A percentile compares a stretch with the other conserved stretches of the same genome.
Conservation (phyloP, 2,888 invertebrate species). For the Syritta pipiens region DNA sequence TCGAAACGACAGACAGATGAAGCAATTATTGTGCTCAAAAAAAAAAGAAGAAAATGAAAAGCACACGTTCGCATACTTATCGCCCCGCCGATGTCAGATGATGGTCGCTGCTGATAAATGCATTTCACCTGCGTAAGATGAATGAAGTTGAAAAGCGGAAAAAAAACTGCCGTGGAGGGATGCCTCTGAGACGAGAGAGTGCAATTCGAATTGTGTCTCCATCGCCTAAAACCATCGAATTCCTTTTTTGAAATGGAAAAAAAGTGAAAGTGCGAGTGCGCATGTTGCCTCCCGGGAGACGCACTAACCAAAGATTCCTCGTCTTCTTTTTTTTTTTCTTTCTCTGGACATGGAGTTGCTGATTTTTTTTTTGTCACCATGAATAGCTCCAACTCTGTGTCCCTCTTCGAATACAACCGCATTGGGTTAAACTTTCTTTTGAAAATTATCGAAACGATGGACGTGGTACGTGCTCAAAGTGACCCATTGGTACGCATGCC, state of each 20-base stretch:
- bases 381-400: slow-evolving; percentile 8
- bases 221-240: slow-evolving; percentile 39
- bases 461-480: slow-evolving; percentile 52
- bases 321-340: slow-evolving; percentile 19
- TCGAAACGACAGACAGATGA: neutral
- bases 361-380: neutral
- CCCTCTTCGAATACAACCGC: slow-evolving; percentile 41
- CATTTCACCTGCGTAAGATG: slow-evolving; percentile 55
- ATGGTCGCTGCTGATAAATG: slow-evolving; percentile 38
- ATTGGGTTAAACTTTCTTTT: slow-evolving; percentile 64
- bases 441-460: slow-evolving; percentile 54
- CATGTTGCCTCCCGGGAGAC: slow-evolving; percentile 40
- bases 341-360: slow-evolving; percentile 44
- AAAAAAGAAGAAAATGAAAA: no score
- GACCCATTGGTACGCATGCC: slow-evolving; percentile 36
- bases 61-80: slow-evolving; percentile 14
- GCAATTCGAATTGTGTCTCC: slow-evolving; percentile 18
- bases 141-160: slow-evolving; percentile 34
- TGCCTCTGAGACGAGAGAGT: slow-evolving; percentile 13
- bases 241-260: slow-evolving; percentile 45
- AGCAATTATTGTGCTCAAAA: slow-evolving; percentile 5
- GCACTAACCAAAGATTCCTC: slow-evolving; percentile 54
- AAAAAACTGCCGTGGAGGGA: slow-evolving; percentile 2
- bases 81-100: slow-evolving; percentile 16
- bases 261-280: slow-evolving; percentile 58